Conservation (phyloP, 2,888 invertebrate species). For the Peribatodes rhomboidaria region DNA sequence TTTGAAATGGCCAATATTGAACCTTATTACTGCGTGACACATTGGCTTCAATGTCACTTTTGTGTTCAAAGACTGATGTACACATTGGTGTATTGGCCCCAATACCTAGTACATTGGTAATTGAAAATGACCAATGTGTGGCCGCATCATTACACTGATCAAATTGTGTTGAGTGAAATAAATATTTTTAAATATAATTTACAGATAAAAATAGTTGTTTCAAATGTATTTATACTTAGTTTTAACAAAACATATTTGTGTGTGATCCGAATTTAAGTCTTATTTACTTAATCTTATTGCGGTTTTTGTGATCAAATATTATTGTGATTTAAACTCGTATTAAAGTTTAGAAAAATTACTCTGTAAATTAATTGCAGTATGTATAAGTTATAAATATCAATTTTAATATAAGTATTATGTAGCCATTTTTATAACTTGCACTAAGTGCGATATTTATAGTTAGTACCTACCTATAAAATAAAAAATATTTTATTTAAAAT, state of each 20-base stretch:
- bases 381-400: neutral
- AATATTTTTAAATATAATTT: too few species aligned
- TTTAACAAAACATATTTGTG: neutral
- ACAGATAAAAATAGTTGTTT: neutral
- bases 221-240: neutral
- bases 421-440: slow-evolving; percentile 32
- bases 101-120: too few species aligned
- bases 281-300: neutral
- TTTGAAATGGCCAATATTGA: too few species aligned
- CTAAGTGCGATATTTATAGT: slow-evolving; percentile 23
- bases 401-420: slow-evolving; percentile 20
- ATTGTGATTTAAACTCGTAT: slow-evolving; percentile 51
- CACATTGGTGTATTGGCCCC: too few species aligned
- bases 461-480: neutral
- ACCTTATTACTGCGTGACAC: too few species aligned
- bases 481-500: slow-evolving; percentile 7
- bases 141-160: too few species aligned
- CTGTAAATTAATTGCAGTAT: neutral
- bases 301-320: slow-evolving; percentile 45
- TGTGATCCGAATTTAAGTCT: neutral
- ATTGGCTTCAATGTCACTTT: too few species aligned
- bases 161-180: too few species aligned
- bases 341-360: neutral
- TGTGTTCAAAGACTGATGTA: too few species aligned
- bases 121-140: too few species aligned